Percentiles rank a stretch among this genome's conserved stretches.
Conservation (phyloP, 2,888 invertebrate genomes). For the Auanema freiburgensis region DNA sequence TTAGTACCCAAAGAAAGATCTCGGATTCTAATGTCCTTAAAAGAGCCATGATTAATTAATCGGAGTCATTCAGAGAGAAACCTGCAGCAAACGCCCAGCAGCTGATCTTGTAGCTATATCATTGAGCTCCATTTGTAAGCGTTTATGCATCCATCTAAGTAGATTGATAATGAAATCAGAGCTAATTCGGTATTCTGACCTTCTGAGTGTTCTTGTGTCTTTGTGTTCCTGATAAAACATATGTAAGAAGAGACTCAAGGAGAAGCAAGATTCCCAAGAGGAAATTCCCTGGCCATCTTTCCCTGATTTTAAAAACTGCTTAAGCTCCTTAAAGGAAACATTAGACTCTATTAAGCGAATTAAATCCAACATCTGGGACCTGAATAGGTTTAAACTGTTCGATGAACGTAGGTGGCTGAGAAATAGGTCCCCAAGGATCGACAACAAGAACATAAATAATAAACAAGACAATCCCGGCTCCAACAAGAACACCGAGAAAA, state of each 20-base stretch:
- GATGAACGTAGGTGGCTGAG: slow-evolving; percentile 34
- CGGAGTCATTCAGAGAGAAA: slow-evolving; percentile 7
- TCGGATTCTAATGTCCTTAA: slow-evolving; percentile 55
- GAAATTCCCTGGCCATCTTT: slow-evolving; percentile 57
- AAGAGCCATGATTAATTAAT: background rate
- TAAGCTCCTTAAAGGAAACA: slow-evolving; percentile 46
- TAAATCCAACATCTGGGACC: slow-evolving; percentile 44
- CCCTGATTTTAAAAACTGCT: slow-evolving; percentile 52
- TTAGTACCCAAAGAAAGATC: slow-evolving; percentile 74
- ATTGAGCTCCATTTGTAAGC: slow-evolving; percentile 62
- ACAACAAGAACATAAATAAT: slow-evolving; percentile 41
- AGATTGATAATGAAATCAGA: slow-evolving; percentile 7
- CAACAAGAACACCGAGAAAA: slow-evolving; percentile 40
- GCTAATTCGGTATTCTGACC: slow-evolving; percentile 30
- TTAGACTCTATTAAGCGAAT: slow-evolving; percentile 5
- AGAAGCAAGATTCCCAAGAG: slow-evolving; percentile 45
- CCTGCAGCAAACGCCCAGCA: slow-evolving; percentile 53
- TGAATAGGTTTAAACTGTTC: slow-evolving; percentile 53
- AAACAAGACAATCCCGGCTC: slow-evolving; percentile 32
- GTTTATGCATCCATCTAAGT: slow-evolving; percentile 61
- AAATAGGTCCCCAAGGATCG: slow-evolving; percentile 39
- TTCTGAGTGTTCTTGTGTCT: slow-evolving; percentile 54
- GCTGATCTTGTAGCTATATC: slow-evolving; percentile 59
- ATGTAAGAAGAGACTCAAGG: slow-evolving; percentile 48
- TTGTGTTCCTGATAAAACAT: slow-evolving; percentile 63